Evolutionary conservation across 2,888 invertebrate species (phyloP), one percentile per base, ranked within the genome.

Genomic region (Macrophya alboannulata): DNA sequence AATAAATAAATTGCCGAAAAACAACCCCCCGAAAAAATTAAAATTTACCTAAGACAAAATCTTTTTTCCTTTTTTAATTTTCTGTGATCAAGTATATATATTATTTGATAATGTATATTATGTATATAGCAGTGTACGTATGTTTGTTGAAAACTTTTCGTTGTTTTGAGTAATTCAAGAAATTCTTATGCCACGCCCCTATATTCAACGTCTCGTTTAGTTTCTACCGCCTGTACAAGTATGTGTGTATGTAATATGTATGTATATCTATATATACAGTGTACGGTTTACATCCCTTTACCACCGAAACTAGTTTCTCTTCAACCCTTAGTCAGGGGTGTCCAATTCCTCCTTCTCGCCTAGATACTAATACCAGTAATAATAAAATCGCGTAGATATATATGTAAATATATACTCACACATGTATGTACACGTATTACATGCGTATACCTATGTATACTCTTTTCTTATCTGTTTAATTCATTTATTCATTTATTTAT

Each of bases 301-400:
- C 62, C 45, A 31, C 82, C 25, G 21, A 45, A 82, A 82, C 65
- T 82, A 82, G 51, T 82, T 45, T 55, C 82, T 45, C 12, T 82
- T 82, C 10, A 9, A 65, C 65, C 82, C 82, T 45, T 82, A 40
- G 37, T 82, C 82, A 82, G 82, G 82, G 82, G 37, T 82, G 82
- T 45, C 62, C 82, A 82, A 43, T 62, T 55, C 43, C 45, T 65
- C 45, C 77, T 25, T 8, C 12, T 12, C 31, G 31, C 31, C 3
- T 31, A 31, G 31, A 5, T 17, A 17, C 40, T 6, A 51, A 12
- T 76, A 76, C 17, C 12, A 4, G 25, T 10, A 10, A 12, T 68
- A 15, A 15, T 72, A 2, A 74, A 48, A 74, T 40, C 74, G 21
- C 25, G 17, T 40, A n/a, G n/a, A n/a, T n/a, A 17, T 48, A 12